Evolutionary conservation across 2,113 vertebrate species (phyloP).

Genomic region (Bubalus kerabau): DNA sequence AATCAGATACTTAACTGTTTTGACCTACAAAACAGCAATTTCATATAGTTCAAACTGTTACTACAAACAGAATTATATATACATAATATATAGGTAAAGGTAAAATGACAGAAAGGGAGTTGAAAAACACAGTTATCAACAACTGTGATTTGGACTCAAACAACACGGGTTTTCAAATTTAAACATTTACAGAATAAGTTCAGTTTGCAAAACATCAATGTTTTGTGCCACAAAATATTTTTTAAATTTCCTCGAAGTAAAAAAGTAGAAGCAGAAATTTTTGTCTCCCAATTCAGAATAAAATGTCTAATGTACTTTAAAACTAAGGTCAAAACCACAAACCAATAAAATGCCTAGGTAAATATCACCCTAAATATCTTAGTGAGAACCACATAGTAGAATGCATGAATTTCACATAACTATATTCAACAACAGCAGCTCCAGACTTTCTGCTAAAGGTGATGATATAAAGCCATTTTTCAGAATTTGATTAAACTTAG

Average conservation of each 20-base stretch:
- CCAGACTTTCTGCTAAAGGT: neutral
- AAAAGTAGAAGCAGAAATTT: neutral
- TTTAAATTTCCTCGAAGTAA: neutral
- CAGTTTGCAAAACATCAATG: neutral
- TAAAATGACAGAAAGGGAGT: neutral
- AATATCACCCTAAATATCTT: neutral
- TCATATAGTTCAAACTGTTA: neutral
- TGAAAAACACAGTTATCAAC: neutral
- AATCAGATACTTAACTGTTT: neutral
- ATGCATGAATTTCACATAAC: neutral
- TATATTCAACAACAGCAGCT: constrained; percentile 5
- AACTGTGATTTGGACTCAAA: constrained; percentile 7
- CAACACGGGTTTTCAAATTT: neutral
- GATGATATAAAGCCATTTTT: neutral
- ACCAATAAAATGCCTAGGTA: constrained; percentile 6
- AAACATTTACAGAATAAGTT: neutral
- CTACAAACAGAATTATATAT: neutral
- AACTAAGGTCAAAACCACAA: neutral
- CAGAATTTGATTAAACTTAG: constrained; percentile 22
- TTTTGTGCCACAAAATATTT: neutral
- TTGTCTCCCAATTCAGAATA: neutral
- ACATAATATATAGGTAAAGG: neutral
- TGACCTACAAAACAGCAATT: neutral
- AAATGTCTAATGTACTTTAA: neutral
- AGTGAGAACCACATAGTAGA: neutral